phyloP scores from a whole-genome alignment of 2,888 invertebrate genomes.

The Agrotis ipsilon region DNA sequence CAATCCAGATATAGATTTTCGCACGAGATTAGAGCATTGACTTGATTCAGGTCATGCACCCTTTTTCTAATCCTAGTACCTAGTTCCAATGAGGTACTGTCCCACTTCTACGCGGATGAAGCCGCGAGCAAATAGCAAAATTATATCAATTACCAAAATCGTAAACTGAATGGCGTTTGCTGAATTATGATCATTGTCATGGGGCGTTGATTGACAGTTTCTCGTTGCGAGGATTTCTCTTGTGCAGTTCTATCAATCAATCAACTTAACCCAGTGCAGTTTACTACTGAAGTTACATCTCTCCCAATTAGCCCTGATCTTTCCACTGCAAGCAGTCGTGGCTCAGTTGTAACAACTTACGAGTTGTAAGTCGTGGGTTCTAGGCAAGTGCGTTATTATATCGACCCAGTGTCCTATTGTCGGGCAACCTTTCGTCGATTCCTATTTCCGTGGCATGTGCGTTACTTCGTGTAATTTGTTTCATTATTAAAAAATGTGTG shows the following conservation, averaged over 20 bases:
- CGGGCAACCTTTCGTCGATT: too few relatives aligned
- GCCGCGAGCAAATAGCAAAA: neutral
- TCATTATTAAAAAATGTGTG: too few relatives aligned
- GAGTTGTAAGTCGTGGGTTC: too few relatives aligned
- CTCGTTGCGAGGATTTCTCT: slow-evolving; percentile 6
- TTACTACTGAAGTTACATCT: slow-evolving; percentile 12
- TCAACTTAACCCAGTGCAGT: neutral
- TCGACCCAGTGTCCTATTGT: too few relatives aligned
- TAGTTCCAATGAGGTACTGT: neutral
- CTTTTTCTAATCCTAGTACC: too few relatives aligned
- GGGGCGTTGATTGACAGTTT: slow-evolving; percentile 4
- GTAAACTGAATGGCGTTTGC: slow-evolving; percentile 1
- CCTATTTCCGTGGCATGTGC: too few relatives aligned
- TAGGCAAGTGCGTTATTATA: too few relatives aligned
- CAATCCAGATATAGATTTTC: too few relatives aligned
- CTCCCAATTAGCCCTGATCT: neutral
- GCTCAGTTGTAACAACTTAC: too few relatives aligned
- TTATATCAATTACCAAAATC: neutral
- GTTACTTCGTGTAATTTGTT: too few relatives aligned
- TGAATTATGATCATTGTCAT: slow-evolving; percentile 12
- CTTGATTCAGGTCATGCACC: neutral
- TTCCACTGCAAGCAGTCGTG: neutral
- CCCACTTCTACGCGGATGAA: neutral
- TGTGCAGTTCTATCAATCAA: slow-evolving; percentile 9
- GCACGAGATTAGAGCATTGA: neutral